Conservation (phyloP, 2,113 vertebrate species). For the Boulengeromyrus knoepffleri region DNA sequence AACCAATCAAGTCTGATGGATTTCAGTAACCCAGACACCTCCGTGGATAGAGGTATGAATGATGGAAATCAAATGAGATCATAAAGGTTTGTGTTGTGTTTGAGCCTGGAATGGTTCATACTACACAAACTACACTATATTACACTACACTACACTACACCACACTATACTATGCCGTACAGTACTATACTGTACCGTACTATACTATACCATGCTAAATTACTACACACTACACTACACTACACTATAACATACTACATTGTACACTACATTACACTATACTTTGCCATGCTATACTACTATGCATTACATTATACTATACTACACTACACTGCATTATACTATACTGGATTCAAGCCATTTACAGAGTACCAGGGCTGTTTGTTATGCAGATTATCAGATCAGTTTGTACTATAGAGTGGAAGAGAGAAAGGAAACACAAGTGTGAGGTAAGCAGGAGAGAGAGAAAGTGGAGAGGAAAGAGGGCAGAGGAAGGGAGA, state of each 20-base stretch:
- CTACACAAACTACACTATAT: background rate
- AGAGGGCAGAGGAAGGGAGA: background rate
- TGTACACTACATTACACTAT: background rate
- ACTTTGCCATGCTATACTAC: background rate
- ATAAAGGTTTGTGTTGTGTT: background rate
- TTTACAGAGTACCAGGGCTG: background rate
- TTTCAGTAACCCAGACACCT: conserved; percentile 61
- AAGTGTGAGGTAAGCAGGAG: background rate
- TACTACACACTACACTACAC: background rate
- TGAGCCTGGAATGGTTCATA: background rate
- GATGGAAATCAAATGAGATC: background rate
- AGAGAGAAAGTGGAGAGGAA: background rate
- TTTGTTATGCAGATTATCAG: background rate
- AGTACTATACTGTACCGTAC: background rate
- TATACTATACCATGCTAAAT: background rate
- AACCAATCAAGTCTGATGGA: conserved; percentile 65
- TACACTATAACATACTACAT: background rate
- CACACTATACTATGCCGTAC: background rate
- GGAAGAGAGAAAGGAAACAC: background rate
- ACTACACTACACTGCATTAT: background rate
- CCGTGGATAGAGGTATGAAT: conserved; percentile 63
- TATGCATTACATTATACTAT: background rate
- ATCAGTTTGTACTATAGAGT: background rate
- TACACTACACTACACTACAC: background rate
- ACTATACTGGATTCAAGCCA: background rate